Base-by-base conservation (phyloP, 1,140 invertebrate species). In the Himalopsyche phryganea region DNA sequence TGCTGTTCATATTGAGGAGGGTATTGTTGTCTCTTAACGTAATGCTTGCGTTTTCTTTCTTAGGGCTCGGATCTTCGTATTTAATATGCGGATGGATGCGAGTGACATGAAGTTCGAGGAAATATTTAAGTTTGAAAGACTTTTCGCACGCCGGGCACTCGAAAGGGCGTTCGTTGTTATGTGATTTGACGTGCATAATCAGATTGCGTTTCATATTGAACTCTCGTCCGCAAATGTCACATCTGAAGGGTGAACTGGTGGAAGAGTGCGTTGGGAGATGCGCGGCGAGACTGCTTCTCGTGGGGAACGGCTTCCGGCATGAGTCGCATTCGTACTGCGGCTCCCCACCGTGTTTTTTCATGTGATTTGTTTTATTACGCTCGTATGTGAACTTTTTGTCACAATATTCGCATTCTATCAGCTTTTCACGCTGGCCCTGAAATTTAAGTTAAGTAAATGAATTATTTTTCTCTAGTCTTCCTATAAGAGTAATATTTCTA, bases 361-460 rank as follows among this genome's bases (percentile, higher is more conserved):
- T 63, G 51, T 63, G 61, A 40, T 63, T 63, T 11, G 61, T 63
- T 49, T 63, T 63, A 28, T 63, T 63, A 18, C 61, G 51, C 46
- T 63, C 61, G 44, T 63, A 63, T 18, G 61, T 63, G 42, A 63
- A 63, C 54, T 63, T 63, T 35, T 63, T 63, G 50, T 63, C 61
- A 23, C 61, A 63, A 20, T 56, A 63, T 35, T 63, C 61, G 41
- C 61, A 63, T 28, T 54, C 61, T 9, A 63, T 63, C 35, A 63
- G 45, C 28, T 63, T 63, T 23, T 63, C 61, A 3, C 61, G 52
- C 38, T 54, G 61, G 6, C 50, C 61, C 61, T 63, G 57, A 28
- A 59, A 63, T 45, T n/a, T n/a, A n/a, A n/a, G n/a, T n/a, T n/a
- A n/a, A n/a, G n/a, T n/a, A n/a, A n/a, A n/a, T n/a, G n/a, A n/a